Evolutionary conservation across 2,888 invertebrate genomes (phyloP).

Genomic region (Zaprionus bogoriensis): DNA sequence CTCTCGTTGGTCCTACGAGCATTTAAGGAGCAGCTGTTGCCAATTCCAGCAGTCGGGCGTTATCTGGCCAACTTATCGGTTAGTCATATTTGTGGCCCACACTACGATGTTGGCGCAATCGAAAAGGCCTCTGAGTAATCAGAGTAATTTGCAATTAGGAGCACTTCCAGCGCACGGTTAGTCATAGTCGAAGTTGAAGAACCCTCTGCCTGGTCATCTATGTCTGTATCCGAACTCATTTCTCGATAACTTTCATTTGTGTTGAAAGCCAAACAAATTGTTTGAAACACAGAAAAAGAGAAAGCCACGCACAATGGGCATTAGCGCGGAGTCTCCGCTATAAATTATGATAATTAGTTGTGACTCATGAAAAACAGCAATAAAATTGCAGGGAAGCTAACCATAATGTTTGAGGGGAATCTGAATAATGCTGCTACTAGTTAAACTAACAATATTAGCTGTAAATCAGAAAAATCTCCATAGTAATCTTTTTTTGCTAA

Average conservation of each 20-base stretch:
- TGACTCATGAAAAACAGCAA: neutral
- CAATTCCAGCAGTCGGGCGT: conserved; percentile 15
- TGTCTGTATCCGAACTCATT: neutral
- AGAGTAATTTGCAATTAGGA: conserved; percentile 43
- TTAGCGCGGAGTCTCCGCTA: neutral
- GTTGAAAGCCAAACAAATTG: conserved; percentile 18
- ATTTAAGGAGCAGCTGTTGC: conserved; percentile 40
- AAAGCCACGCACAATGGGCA: conserved; percentile 43
- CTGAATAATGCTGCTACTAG: no score
- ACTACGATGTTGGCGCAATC: conserved; percentile 38
- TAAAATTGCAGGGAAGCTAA: no score
- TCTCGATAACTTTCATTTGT: conserved; percentile 38
- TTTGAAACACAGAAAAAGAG: conserved; percentile 47
- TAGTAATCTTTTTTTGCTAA: no score
- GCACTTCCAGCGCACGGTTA: conserved; percentile 32
- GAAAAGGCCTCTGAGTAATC: conserved; percentile 53
- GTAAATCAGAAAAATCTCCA: no score
- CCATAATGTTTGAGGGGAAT: no score
- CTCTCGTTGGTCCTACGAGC: conserved; percentile 24
- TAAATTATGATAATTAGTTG: neutral
- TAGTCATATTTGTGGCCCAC: conserved; percentile 41
- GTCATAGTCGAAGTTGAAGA: conserved; percentile 12
- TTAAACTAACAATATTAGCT: no score
- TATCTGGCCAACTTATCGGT: conserved; percentile 51
- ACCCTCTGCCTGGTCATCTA: neutral